Conservation (phyloP, 2,113 vertebrate species). For the Aptenodytes patagonicus region DNA sequence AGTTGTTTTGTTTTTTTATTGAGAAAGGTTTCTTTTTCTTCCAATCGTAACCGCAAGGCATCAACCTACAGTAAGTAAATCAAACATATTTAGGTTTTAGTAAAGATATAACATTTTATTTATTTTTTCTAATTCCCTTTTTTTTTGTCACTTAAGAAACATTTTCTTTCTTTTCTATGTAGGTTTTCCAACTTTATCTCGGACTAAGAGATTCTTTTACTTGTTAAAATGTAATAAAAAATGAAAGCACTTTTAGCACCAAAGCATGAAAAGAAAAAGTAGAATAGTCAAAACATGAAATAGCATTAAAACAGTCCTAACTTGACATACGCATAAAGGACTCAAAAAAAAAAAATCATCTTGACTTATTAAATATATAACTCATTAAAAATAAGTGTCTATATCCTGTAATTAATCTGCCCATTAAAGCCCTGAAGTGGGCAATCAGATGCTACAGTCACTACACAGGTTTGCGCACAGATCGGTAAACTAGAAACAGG, state of each 20-base stretch:
- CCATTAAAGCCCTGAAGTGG: background rate
- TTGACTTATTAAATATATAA: background rate
- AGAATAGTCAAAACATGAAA: background rate
- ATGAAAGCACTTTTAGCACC: background rate
- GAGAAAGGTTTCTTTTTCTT: conserved; percentile 97
- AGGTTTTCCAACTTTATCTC: background rate
- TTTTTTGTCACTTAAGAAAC: background rate
- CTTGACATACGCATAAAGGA: background rate
- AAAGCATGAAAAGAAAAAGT: background rate
- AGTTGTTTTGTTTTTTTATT: conserved; percentile 99
- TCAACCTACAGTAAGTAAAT: conserved; percentile 83
- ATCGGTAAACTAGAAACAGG: background rate
- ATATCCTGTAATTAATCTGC: background rate
- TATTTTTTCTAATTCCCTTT: background rate
- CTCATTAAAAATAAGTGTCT: background rate
- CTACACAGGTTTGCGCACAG: background rate
- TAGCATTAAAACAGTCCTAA: background rate
- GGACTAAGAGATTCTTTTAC: background rate
- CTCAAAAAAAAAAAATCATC: background rate
- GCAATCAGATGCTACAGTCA: background rate
- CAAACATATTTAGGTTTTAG: background rate
- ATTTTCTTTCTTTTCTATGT: background rate
- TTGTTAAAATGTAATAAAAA: background rate
- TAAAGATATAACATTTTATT: background rate
- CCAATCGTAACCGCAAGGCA: conserved; percentile 91